Conservation (phyloP, 2,113 vertebrate genomes). For the Steatornis caripensis region DNA sequence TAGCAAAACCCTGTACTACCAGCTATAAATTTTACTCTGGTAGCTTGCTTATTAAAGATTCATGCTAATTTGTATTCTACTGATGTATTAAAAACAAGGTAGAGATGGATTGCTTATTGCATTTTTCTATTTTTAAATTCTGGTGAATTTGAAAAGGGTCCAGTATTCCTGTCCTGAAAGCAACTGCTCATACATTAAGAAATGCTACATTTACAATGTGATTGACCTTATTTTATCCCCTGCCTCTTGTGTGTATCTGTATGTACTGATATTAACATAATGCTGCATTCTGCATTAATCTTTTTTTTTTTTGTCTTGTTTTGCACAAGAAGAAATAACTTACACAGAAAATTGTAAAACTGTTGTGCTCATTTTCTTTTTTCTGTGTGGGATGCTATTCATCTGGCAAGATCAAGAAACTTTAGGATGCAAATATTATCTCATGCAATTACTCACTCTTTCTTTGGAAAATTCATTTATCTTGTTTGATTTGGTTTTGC, state of each 20-base stretch:
- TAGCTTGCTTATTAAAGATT: slow-evolving; percentile 11
- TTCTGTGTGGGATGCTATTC: neutral
- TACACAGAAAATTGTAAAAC: neutral
- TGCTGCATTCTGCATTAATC: neutral
- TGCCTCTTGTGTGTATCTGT: neutral
- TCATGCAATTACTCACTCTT: neutral
- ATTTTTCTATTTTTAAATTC: neutral
- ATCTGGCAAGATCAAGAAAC: neutral
- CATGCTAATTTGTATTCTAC: neutral
- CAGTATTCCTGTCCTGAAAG: neutral
- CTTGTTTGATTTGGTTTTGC: neutral
- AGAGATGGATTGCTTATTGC: neutral
- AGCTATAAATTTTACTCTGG: neutral
- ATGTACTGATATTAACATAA: neutral
- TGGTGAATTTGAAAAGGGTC: neutral
- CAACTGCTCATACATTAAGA: neutral
- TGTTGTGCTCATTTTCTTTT: neutral
- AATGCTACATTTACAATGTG: neutral
- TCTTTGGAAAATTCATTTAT: neutral
- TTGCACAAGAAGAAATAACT: neutral
- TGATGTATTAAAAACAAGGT: neutral
- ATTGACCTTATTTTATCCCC: neutral
- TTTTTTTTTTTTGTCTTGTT: neutral
- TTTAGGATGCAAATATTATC: neutral
- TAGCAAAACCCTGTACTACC: neutral